Percentiles rank a stretch among this genome's conserved stretches.
These are phyloP conservation scores for Caenorhabditis sp. DNA, from an alignment of 2,888 invertebrate species.

Conservation along the genomic window DNA sequence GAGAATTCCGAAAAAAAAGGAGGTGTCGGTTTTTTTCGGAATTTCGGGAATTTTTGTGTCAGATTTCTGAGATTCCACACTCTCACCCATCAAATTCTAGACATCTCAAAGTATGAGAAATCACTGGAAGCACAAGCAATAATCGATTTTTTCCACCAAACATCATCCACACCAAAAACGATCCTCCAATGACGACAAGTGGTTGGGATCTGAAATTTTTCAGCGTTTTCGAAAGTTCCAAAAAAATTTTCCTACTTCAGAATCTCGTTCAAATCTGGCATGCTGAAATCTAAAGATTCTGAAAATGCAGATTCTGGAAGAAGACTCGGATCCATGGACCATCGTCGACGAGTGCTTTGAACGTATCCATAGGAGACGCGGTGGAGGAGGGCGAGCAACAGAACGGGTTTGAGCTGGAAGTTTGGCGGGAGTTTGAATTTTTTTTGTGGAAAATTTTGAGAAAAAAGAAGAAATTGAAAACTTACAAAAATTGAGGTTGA, in stretches of 20 bases:
- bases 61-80: background rate
- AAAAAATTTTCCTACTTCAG: conserved; percentile 9
- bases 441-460: too few species aligned
- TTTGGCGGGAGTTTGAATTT: too few species aligned
- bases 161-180: background rate
- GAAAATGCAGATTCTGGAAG: conserved; percentile 40
- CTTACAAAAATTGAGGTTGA: too few species aligned
- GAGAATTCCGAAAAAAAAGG: too few species aligned
- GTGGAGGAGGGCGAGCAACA: conserved; percentile 60
- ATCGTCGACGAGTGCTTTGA: conserved; percentile 71
- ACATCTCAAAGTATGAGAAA: conserved; percentile 1
- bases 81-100: background rate
- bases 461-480: too few species aligned
- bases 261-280: conserved; percentile 26
- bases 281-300: conserved; percentile 25
- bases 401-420: background rate
- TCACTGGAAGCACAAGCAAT: background rate
- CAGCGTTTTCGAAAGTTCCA: background rate
- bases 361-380: conserved; percentile 66
- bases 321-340: conserved; percentile 70
- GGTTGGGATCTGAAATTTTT: background rate
- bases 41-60: too few species aligned
- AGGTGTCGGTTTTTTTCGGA: too few species aligned
- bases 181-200: background rate
- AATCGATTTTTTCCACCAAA: background rate